These are phyloP conservation scores for Sarcophaga carnaria DNA, from an alignment of 2,888 invertebrate species.

Conservation along the genomic window DNA sequence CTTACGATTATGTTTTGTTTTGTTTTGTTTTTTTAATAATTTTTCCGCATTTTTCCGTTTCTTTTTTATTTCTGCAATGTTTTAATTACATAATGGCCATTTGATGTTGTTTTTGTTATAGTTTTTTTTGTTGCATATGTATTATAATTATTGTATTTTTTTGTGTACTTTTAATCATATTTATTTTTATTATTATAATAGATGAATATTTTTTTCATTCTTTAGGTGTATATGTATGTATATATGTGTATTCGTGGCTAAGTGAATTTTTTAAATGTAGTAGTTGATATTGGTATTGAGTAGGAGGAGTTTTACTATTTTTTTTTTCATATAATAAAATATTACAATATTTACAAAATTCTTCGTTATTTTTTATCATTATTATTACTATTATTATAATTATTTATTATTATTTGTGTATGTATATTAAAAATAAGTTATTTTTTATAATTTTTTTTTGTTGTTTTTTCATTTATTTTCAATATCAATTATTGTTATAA, in stretches of 20 bases:
- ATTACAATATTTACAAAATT: conserved; percentile 69
- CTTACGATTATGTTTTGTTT: too few species aligned
- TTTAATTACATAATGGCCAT: conserved; percentile 68
- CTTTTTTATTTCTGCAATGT: neutral
- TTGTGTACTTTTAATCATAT: neutral
- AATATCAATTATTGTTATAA: conserved; percentile 64
- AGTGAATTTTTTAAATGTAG: conserved; percentile 27
- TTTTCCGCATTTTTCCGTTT: neutral
- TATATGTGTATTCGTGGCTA: conserved; percentile 41
- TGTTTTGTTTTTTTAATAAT: neutral
- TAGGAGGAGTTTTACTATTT: neutral
- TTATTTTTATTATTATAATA: conserved; percentile 20
- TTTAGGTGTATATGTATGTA: conserved; percentile 46
- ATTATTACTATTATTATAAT: conserved; percentile 50
- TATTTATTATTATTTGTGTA: conserved; percentile 14
- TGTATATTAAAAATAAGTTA: too few species aligned
- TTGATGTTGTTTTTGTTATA: conserved; percentile 34
- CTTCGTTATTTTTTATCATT: conserved; percentile 31
- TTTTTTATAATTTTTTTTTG: conserved; percentile 3
- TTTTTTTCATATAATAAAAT: conserved; percentile 60
- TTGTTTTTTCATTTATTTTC: conserved; percentile 34
- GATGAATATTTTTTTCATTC: neutral
- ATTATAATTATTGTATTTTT: neutral
- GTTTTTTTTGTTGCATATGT: conserved; percentile 21
- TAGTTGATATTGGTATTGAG: conserved; percentile 32